These are phyloP conservation scores for Laterallus jamaicensis DNA, from an alignment of 2,113 vertebrate species.

Conservation along the genomic window DNA sequence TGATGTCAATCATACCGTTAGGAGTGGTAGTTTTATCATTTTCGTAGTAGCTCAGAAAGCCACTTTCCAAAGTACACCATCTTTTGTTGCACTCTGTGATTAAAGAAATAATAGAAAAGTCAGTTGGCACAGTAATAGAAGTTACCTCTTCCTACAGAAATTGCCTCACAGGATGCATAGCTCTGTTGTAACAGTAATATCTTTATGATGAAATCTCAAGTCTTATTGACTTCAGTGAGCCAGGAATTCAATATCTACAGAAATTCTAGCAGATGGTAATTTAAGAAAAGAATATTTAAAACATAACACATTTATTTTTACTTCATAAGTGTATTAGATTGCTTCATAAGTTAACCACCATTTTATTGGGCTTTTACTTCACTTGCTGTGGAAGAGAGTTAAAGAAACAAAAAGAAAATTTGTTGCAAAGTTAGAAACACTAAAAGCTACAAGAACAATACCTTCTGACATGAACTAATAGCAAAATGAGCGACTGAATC, in stretches of 20 bases:
- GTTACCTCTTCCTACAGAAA: neutral
- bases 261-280: neutral
- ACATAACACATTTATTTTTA: neutral
- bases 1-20: constrained; percentile 85
- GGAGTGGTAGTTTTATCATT: constrained; percentile 82
- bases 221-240: neutral
- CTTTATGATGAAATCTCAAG: neutral
- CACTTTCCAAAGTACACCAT: constrained; percentile 94
- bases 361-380: neutral
- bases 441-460: neutral
- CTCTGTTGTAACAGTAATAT: neutral
- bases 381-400: neutral
- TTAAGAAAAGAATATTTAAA: neutral
- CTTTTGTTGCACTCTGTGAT: constrained; percentile 84
- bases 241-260: neutral
- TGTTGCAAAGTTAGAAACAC: neutral
- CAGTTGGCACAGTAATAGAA: neutral
- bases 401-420: neutral
- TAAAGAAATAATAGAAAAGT: neutral
- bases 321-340: neutral
- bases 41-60: constrained; percentile 93
- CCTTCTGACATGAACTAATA: neutral
- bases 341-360: neutral
- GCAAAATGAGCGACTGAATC: neutral
- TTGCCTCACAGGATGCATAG: neutral